Base-by-base conservation (phyloP, 2,797 vertebrate species). In the Muscicapa comitata region DNA sequence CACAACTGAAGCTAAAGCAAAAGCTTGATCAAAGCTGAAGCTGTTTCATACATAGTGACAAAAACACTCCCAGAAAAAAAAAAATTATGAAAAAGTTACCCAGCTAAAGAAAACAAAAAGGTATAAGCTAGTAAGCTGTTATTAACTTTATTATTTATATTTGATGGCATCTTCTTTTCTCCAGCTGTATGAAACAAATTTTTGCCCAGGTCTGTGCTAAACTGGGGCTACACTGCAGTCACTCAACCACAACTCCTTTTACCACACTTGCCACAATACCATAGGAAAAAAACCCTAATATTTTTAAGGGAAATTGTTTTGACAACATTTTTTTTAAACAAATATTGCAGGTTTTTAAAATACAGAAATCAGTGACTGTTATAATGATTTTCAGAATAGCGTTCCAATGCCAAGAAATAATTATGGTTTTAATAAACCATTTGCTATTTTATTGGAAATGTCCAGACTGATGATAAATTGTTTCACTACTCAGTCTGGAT, bases 401-500 rank as follows among this genome's bases (percentile, higher is more conserved):
- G 63, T 13, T 93, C 55, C 45, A 88, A 70, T 77, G 54, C 79
- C 86, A 94, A 94, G 54, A 94, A 89, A 81, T 88, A 88, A 92
- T 91, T 93, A 82, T 67, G 47, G 13, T 72, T 91, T 54, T 47
- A 77, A 77, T 77, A 77, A 77, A 54, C 17, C 11, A 78, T 91
- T 87, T 92, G 23, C 25, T 67, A 31, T 91, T 53, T 92, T 95
- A 88, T 71, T 95, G 82, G 45, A 93, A 97, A 80, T 93, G 75
- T 73, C 84, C 62, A 83, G 65, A 48, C n/a, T 85, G 53, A 58
- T 86, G 96, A 94, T 79, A 91, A 83, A 55, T 80, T 68, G 37
- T 47, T 77, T 71, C n/a, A 38, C 54, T 33, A 18, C n/a, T n/a
- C 33, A 25, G 80, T 65, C 72, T 83, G 78, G 68, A 87, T 62